phyloP scores from a whole-genome alignment of 2,888 invertebrate species.

The Leistus spinibarbis region DNA sequence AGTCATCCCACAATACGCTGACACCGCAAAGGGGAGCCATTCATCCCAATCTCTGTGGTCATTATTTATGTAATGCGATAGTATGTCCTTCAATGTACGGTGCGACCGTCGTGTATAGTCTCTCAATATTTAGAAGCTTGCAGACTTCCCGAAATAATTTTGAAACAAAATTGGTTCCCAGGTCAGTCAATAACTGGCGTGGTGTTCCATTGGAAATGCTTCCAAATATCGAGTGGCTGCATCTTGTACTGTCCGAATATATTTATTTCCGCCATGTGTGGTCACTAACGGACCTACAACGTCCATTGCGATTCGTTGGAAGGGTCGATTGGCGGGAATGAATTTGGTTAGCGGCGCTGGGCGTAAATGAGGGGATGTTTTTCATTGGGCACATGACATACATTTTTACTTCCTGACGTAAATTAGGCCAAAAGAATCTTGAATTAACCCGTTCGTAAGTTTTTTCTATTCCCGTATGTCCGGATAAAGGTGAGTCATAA shows the following conservation, averaged over 20 bases:
- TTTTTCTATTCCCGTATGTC: slow-evolving; percentile 43
- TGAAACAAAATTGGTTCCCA: background rate
- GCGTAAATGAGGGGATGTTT: slow-evolving; percentile 10
- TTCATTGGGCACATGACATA: slow-evolving; percentile 38
- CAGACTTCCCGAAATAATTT: background rate
- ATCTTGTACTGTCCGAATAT: slow-evolving; percentile 43
- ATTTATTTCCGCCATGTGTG: slow-evolving; percentile 38
- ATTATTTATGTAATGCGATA: background rate
- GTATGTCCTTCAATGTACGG: background rate
- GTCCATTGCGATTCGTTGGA: slow-evolving; percentile 22
- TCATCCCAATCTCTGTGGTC: background rate
- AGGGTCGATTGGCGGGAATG: background rate
- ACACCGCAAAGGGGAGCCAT: background rate
- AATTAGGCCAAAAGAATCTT: slow-evolving; percentile 40
- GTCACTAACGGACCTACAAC: slow-evolving; percentile 11
- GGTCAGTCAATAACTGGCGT: background rate
- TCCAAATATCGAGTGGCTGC: slow-evolving; percentile 42
- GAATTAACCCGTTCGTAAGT: slow-evolving; percentile 36
- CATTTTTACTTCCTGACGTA: slow-evolving; percentile 38
- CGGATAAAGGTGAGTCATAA: slow-evolving; percentile 41
- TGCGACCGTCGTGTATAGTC: background rate
- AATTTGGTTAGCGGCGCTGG: slow-evolving; percentile 12
- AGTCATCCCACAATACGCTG: background rate
- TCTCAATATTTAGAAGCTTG: background rate
- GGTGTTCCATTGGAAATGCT: slow-evolving; percentile 37